Percentiles rank a stretch among this genome's conserved stretches.
phyloP scores from a whole-genome alignment of 2,888 invertebrate species.

The Cerceris ruficornis region DNA sequence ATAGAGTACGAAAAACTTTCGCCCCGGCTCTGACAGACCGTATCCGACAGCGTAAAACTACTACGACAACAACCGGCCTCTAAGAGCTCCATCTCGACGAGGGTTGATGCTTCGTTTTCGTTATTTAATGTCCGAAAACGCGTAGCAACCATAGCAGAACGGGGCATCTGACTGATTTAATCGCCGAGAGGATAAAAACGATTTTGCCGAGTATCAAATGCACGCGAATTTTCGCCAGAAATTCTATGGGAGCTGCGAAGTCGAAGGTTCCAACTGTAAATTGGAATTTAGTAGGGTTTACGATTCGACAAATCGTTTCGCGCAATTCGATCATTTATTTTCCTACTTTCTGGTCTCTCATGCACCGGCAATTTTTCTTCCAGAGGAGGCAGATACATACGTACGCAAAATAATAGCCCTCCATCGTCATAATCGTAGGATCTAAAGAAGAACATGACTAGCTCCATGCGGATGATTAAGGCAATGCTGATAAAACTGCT shows the following conservation, averaged over 20 bases:
- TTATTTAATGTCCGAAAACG: neutral
- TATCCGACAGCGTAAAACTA: constrained; percentile 10
- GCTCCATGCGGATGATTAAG: constrained; percentile 28
- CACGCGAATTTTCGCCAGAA: too few species aligned
- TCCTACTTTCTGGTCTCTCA: neutral
- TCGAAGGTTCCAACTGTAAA: too few species aligned
- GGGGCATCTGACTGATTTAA: too few species aligned
- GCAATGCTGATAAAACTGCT: constrained; percentile 39
- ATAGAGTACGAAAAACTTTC: constrained; percentile 1
- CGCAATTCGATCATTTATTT: neutral
- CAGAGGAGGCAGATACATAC: neutral
- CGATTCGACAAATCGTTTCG: neutral
- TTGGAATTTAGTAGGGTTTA: too few species aligned
- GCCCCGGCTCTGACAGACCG: neutral
- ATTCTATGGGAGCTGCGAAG: too few species aligned
- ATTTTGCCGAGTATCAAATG: too few species aligned
- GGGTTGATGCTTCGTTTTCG: neutral
- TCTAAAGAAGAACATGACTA: constrained; percentile 33
- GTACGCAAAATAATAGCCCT: neutral
- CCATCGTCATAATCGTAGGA: constrained; percentile 12
- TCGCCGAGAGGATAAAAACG: too few species aligned
- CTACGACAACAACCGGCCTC: neutral
- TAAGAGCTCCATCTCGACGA: neutral
- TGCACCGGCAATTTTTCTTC: constrained; percentile 1
- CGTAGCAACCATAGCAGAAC: neutral